Conservation (phyloP, 2,113 vertebrate species). For the Hemibagrus wyckioides region DNA sequence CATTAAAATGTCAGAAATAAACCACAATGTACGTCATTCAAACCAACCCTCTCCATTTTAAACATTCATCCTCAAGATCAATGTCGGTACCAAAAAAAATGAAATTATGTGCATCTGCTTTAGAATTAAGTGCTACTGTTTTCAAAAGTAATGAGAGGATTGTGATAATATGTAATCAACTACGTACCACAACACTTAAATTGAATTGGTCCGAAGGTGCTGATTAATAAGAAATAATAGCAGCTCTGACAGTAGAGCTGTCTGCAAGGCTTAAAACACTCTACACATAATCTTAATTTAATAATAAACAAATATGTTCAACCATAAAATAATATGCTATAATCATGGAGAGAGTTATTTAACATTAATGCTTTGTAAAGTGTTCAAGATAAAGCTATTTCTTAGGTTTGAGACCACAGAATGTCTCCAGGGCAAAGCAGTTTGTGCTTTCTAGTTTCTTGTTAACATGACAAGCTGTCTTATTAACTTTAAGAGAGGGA, state of each 20-base stretch:
- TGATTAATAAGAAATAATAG: neutral
- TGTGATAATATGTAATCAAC: neutral
- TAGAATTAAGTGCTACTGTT: neutral
- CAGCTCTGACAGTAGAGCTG: neutral
- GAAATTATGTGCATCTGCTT: slow-evolving; percentile 1
- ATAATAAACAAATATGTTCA: neutral
- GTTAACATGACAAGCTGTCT: neutral
- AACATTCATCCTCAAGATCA: neutral
- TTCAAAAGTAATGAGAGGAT: neutral
- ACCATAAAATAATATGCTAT: neutral
- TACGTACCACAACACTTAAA: neutral
- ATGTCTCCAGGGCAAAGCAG: neutral
- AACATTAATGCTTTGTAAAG: neutral
- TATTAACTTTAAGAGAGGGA: neutral
- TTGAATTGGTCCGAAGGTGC: neutral
- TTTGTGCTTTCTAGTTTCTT: neutral
- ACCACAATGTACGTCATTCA: slow-evolving; percentile 30
- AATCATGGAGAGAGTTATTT: neutral
- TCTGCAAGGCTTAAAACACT: neutral
- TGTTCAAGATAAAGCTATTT: neutral
- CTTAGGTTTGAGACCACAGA: neutral
- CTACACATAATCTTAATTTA: neutral
- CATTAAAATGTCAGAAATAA: slow-evolving; percentile 32
- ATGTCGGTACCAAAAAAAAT: neutral
- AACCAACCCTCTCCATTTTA: slow-evolving; percentile 26